Percentiles rank a stretch among this genome's conserved stretches.
These are phyloP conservation scores for Parus major DNA, from an alignment of 2,113 vertebrate genomes.

Conservation along the genomic window DNA sequence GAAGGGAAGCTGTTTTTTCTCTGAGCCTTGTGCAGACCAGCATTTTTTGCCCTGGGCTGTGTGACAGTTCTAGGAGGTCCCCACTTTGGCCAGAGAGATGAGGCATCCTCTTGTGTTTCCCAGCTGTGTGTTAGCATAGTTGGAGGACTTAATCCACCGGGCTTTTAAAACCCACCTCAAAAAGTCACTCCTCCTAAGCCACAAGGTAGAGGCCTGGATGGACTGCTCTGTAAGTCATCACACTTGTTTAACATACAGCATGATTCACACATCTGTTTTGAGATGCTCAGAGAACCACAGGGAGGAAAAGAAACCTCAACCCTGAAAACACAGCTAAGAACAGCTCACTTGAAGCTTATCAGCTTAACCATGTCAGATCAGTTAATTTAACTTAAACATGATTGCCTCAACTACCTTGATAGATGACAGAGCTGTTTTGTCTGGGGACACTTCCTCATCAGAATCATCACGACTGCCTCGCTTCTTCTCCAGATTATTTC, in stretches of 20 bases:
- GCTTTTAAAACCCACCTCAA: background rate
- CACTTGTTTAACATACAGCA: background rate
- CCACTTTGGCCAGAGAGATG: background rate
- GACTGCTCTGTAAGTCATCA: background rate
- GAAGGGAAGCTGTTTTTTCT: background rate
- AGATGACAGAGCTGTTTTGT: slow-evolving; percentile 64
- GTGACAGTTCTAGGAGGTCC: background rate
- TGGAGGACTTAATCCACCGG: background rate
- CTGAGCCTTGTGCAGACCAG: background rate
- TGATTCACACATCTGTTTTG: background rate
- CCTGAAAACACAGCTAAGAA: background rate
- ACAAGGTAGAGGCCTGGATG: background rate
- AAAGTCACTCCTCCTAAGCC: background rate
- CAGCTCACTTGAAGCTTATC: background rate
- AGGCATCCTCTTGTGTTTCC: background rate
- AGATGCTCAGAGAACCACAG: background rate
- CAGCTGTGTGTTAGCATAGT: background rate
- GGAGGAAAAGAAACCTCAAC: background rate
- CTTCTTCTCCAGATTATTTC: slow-evolving; percentile 89
- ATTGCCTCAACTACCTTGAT: slow-evolving; percentile 76
- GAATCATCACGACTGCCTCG: slow-evolving; percentile 82
- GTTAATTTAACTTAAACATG: background rate
- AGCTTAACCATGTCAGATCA: background rate
- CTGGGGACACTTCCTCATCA: slow-evolving; percentile 84
- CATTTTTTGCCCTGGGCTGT: background rate